Evolutionary conservation across 2,888 invertebrate species (phyloP).

Genomic region (Caenorhabditis zanzibari): DNA sequence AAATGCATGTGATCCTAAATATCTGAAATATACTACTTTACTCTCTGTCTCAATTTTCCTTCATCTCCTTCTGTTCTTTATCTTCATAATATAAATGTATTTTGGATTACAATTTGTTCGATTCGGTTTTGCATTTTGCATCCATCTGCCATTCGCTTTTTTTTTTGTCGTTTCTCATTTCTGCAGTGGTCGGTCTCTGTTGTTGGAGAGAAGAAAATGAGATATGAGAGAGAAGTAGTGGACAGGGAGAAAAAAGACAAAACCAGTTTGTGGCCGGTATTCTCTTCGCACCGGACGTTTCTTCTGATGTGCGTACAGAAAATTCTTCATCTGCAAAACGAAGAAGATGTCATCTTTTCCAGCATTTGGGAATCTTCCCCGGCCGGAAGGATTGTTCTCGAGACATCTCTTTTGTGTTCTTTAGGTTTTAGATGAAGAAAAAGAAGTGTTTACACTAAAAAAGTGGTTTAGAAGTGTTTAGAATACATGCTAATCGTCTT

Average conservation of each 20-base stretch:
- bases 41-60: not conserved
- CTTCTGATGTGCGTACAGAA: not conserved
- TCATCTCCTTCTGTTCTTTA: not conserved
- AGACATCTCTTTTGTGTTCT: not conserved
- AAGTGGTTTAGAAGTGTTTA: not conserved
- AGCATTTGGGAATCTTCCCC: constrained; percentile 1
- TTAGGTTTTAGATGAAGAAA: not conserved
- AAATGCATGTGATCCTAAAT: constrained; percentile 38
- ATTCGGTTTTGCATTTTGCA: constrained; percentile 30
- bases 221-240: constrained; percentile 20
- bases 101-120: constrained; percentile 16
- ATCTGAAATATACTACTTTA: constrained; percentile 10
- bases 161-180: constrained; percentile 8
- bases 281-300: constrained; percentile 36
- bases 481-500: not conserved
- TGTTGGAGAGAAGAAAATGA: constrained; percentile 23
- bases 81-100: constrained; percentile 25
- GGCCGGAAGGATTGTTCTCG: constrained; percentile 9
- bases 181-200: constrained; percentile 27
- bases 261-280: constrained; percentile 37
- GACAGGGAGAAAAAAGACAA: constrained; percentile 3
- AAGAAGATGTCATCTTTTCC: constrained; percentile 28
- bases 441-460: constrained; percentile 9
- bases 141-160: constrained; percentile 31
- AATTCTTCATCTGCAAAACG: constrained; percentile 2